Conservation (phyloP, 2,888 invertebrate species). For the Thereva nobilitata region DNA sequence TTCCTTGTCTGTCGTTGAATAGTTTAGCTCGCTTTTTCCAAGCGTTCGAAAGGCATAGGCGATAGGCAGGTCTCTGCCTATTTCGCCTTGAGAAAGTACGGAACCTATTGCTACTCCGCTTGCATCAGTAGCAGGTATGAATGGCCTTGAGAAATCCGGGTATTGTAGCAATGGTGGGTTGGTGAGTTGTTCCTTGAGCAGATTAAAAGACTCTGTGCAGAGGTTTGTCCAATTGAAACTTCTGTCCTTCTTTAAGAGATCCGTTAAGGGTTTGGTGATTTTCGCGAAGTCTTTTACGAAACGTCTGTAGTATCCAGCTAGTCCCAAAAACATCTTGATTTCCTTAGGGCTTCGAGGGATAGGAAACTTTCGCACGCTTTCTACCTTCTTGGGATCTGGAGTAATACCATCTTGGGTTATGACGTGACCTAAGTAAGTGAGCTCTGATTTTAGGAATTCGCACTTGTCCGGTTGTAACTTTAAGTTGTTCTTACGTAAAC, state of each 20-base stretch:
- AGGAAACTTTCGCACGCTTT: conserved; percentile 25
- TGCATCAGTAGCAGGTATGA: conserved; percentile 47
- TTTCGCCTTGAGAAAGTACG: conserved; percentile 44
- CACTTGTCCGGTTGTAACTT: conserved; percentile 46
- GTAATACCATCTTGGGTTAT: conserved; percentile 46
- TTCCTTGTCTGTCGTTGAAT: conserved; percentile 46
- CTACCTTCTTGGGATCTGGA: conserved; percentile 22
- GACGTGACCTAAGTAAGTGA: conserved; percentile 45
- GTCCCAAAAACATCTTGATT: conserved; percentile 44
- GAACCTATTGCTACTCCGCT: conserved; percentile 43
- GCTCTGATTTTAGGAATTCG: conserved; percentile 43
- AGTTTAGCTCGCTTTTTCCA: conserved; percentile 43
- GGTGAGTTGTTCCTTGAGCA: conserved; percentile 17
- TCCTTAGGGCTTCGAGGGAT: conserved; percentile 43
- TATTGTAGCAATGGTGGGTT: conserved; percentile 49
- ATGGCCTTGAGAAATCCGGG: conserved; percentile 48
- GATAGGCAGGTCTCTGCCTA: conserved; percentile 41
- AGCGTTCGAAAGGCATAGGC: conserved; percentile 46
- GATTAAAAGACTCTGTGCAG: conserved; percentile 24
- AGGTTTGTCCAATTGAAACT: conserved; percentile 23
- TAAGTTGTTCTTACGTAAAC: conserved; percentile 42
- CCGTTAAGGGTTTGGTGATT: conserved; percentile 22
- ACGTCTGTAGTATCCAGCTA: conserved; percentile 42
- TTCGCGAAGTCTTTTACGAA: conserved; percentile 35
- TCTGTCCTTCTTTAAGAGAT: conserved; percentile 16